A percentile compares a stretch with the other conserved stretches of the same genome.
phyloP scores from a whole-genome alignment of 2,113 vertebrate species.

The Tupaia tana region DNA sequence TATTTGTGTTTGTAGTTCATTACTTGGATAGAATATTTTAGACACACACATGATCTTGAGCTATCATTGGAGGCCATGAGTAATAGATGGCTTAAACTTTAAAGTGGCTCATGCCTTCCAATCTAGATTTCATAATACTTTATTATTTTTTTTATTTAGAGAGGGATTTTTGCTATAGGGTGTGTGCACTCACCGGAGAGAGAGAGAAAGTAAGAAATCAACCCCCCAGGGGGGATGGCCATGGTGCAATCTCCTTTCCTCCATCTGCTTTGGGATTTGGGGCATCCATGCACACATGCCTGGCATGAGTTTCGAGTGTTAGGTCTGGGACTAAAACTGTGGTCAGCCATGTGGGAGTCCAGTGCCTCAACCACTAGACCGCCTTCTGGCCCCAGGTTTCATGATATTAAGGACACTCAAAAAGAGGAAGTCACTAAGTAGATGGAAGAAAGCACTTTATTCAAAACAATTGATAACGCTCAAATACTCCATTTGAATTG shows the following conservation, averaged over 20 bases:
- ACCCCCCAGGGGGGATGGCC: too few species aligned
- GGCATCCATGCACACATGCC: too few species aligned
- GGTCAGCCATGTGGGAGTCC: too few species aligned
- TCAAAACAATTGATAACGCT: conserved; percentile 22
- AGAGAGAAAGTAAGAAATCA: too few species aligned
- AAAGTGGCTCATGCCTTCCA: neutral
- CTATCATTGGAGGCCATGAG: neutral
- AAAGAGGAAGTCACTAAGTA: neutral
- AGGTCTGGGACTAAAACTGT: too few species aligned
- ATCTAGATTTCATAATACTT: neutral
- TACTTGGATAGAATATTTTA: neutral
- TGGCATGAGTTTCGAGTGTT: too few species aligned
- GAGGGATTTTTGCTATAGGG: too few species aligned
- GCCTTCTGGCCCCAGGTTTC: neutral
- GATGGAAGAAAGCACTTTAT: neutral
- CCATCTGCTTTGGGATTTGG: too few species aligned
- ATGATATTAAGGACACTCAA: neutral
- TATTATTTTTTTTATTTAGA: too few species aligned
- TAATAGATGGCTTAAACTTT: neutral
- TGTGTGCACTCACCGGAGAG: too few species aligned
- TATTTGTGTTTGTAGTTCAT: neutral
- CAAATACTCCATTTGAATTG: neutral
- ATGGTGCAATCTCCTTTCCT: too few species aligned
- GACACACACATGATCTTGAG: neutral
- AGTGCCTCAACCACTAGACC: too few species aligned